phyloP scores from a whole-genome alignment of 2,797 vertebrate genomes.

The Silurus aristotelis region DNA sequence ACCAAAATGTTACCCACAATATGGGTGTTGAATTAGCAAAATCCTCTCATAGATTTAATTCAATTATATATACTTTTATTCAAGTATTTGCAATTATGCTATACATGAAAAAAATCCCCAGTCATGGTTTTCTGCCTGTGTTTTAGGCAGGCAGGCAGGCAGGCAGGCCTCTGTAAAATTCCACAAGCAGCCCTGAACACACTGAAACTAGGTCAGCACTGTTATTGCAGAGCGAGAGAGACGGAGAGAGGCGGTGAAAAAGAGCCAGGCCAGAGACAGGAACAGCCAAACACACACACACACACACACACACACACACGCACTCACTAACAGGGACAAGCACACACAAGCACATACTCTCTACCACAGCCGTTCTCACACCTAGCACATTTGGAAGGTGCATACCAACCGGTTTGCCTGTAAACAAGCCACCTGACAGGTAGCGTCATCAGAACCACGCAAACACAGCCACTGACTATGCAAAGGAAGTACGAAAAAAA shows the following conservation, averaged over 20 bases:
- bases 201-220: slow-evolving; percentile 88
- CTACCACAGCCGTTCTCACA: slow-evolving; percentile 41
- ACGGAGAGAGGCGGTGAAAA: slow-evolving; percentile 59
- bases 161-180: slow-evolving; percentile 86
- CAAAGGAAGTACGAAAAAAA: slow-evolving; percentile 44
- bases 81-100: slow-evolving; percentile 68
- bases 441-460: slow-evolving; percentile 40
- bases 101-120: slow-evolving; percentile 74
- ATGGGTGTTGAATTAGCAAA: not conserved
- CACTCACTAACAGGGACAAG: slow-evolving; percentile 44
- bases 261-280: slow-evolving; percentile 61
- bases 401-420: slow-evolving; percentile 46
- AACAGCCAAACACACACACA: slow-evolving; percentile 61
- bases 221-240: slow-evolving; percentile 84
- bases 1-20: not conserved
- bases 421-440: slow-evolving; percentile 63
- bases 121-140: slow-evolving; percentile 82
- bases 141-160: slow-evolving; percentile 80
- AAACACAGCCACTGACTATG: slow-evolving; percentile 37
- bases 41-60: slow-evolving; percentile 2
- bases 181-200: slow-evolving; percentile 86
- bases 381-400: slow-evolving; percentile 35
- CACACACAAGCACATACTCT: slow-evolving; percentile 46
- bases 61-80: slow-evolving; percentile 28
- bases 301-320: slow-evolving; percentile 29